Conservation (phyloP, 2,113 vertebrate genomes). For the Rissa tridactyla region DNA sequence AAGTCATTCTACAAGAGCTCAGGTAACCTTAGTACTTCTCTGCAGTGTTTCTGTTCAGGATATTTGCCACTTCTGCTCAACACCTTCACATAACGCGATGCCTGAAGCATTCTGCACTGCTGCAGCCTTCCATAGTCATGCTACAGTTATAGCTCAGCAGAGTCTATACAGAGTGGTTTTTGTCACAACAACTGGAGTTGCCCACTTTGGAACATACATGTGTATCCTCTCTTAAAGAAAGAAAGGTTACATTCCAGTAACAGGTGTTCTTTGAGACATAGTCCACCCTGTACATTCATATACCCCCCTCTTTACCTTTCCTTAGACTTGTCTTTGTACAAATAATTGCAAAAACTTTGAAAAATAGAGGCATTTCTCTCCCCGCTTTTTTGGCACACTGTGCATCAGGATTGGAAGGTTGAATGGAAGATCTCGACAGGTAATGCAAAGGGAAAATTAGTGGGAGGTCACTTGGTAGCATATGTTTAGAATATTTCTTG, state of each 20-base stretch:
- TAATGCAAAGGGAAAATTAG: neutral
- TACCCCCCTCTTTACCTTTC: neutral
- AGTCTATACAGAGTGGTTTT: neutral
- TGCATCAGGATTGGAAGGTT: neutral
- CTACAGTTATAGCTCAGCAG: neutral
- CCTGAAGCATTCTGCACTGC: neutral
- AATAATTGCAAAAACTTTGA: neutral
- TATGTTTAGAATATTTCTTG: neutral
- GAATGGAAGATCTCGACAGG: neutral
- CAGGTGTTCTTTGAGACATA: neutral
- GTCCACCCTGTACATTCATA: neutral
- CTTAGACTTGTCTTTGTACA: neutral
- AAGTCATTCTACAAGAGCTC: neutral
- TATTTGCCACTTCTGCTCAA: neutral
- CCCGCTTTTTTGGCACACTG: neutral
- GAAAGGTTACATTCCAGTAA: neutral
- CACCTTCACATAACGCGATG: neutral
- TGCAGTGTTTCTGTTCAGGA: neutral
- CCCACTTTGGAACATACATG: neutral
- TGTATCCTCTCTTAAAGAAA: neutral
- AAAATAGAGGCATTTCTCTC: neutral
- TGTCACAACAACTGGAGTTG: neutral
- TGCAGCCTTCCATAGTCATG: neutral
- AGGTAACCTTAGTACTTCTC: neutral
- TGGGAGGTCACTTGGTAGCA: neutral